phyloP scores from a whole-genome alignment of 1,140 invertebrate species.

The Drosophila ogumai region DNA sequence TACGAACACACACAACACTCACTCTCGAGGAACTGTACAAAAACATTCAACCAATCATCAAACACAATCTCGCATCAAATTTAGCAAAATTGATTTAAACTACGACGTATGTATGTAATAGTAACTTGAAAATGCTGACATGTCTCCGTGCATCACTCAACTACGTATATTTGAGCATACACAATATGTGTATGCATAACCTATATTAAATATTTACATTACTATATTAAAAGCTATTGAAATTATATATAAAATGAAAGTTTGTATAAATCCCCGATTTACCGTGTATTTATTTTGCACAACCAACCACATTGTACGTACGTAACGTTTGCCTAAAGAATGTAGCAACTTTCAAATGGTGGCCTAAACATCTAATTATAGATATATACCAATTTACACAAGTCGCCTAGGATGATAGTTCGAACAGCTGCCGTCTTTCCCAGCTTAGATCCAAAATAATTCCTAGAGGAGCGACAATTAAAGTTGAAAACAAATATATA shows the following conservation, averaged over 20 bases:
- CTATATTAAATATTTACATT: slow-evolving; percentile 59
- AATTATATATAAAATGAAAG: slow-evolving; percentile 65
- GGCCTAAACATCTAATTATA: slow-evolving; percentile 39
- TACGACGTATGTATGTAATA: slow-evolving; percentile 46
- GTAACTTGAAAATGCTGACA: slow-evolving; percentile 67
- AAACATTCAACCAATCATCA: slow-evolving; percentile 51
- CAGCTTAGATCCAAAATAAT: slow-evolving; percentile 36
- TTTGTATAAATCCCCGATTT: slow-evolving; percentile 69
- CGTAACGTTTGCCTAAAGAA: slow-evolving; percentile 21
- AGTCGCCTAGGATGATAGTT: slow-evolving; percentile 6
- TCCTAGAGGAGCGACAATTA: slow-evolving; percentile 32
- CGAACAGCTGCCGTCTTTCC: slow-evolving; percentile 37
- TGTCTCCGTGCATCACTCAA: slow-evolving; percentile 78
- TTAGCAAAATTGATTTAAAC: slow-evolving; percentile 72
- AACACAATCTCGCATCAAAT: slow-evolving; percentile 49
- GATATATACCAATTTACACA: slow-evolving; percentile 34
- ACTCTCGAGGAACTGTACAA: slow-evolving; percentile 49
- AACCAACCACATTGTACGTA: slow-evolving; percentile 37
- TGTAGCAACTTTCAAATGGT: slow-evolving; percentile 50
- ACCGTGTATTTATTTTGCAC: slow-evolving; percentile 41
- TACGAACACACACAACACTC: slow-evolving; percentile 17
- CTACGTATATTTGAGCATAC: slow-evolving; percentile 49
- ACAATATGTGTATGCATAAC: slow-evolving; percentile 42
- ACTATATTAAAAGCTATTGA: slow-evolving; percentile 51
- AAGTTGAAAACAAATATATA: slow-evolving; percentile 40